These are phyloP conservation scores for Clavelina lepadiformis DNA, from an alignment of 23 tunicate species.

Conservation along the genomic window DNA sequence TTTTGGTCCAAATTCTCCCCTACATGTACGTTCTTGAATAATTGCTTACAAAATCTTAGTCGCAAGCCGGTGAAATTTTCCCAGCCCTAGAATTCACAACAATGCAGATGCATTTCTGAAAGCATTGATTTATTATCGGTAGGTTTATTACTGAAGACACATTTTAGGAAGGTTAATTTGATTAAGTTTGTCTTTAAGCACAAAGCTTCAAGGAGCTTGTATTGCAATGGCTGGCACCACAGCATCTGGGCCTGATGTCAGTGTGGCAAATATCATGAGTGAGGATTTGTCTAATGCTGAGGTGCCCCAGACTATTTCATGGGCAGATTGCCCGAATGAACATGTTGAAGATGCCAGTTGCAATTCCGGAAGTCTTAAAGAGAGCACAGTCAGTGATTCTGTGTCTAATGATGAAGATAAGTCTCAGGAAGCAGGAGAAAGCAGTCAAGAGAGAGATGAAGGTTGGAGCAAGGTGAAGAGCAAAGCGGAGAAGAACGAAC, in stretches of 20 bases:
- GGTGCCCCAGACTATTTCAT: background rate
- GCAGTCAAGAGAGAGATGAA: conserved; percentile 29
- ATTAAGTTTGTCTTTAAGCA: too few species aligned
- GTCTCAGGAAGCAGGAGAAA: conserved; percentile 4
- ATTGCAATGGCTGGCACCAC: conserved; percentile 37
- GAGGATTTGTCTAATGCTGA: background rate
- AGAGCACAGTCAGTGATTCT: background rate
- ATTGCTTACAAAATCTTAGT: too few species aligned
- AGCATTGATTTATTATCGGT: too few species aligned
- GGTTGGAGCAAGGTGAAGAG: conserved; percentile 80
- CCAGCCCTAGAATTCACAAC: too few species aligned
- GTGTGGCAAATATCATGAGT: background rate
- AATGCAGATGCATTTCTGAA: too few species aligned
- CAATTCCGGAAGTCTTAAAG: background rate
- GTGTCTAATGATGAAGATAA: background rate
- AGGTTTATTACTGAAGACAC: too few species aligned
- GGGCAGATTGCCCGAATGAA: background rate
- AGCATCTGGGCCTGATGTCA: background rate
- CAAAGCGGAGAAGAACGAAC: conserved; percentile 49
- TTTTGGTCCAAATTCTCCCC: too few species aligned
- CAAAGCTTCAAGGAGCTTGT: too few species aligned
- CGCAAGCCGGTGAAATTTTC: too few species aligned
- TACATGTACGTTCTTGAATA: too few species aligned
- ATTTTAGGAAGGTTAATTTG: too few species aligned
- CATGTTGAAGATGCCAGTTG: background rate